Percentiles rank a stretch among this genome's conserved stretches.
Evolutionary conservation across 2,113 vertebrate genomes (phyloP).

Genomic region (Dasyurus viverrinus): DNA sequence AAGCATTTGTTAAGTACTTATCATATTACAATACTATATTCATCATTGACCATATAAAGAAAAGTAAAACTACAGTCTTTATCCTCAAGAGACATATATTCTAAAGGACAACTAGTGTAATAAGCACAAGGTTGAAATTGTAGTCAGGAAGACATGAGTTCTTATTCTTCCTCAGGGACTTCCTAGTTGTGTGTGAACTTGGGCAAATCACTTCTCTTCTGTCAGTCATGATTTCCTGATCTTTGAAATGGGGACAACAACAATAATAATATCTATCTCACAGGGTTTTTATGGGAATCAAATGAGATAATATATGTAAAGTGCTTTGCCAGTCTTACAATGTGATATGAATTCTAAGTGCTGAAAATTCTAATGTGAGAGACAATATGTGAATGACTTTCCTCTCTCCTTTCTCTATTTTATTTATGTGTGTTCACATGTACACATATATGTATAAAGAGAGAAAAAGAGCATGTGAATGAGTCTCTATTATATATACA

Average conservation of each 20-base stretch:
- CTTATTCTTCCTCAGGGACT: background rate
- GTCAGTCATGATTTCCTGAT: background rate
- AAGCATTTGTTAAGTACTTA: background rate
- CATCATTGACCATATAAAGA: background rate
- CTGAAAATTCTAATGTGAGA: background rate
- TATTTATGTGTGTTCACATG: background rate
- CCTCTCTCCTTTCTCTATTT: no score
- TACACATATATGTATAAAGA: no score
- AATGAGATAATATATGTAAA: background rate
- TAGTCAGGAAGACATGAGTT: background rate
- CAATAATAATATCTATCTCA: background rate
- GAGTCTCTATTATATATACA: no score
- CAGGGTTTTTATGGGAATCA: background rate
- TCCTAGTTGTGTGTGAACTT: background rate
- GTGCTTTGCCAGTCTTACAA: background rate
- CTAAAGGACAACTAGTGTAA: background rate
- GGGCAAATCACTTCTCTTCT: background rate
- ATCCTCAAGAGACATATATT: background rate
- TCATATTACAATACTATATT: background rate
- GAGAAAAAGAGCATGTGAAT: no score
- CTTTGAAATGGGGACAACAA: background rate
- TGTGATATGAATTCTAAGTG: background rate
- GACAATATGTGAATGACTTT: background rate
- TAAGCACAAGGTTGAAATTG: background rate
- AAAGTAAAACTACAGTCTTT: background rate